These are phyloP conservation scores for Cataglyphis livida DNA, from an alignment of 2,888 invertebrate genomes.

Conservation along the genomic window DNA sequence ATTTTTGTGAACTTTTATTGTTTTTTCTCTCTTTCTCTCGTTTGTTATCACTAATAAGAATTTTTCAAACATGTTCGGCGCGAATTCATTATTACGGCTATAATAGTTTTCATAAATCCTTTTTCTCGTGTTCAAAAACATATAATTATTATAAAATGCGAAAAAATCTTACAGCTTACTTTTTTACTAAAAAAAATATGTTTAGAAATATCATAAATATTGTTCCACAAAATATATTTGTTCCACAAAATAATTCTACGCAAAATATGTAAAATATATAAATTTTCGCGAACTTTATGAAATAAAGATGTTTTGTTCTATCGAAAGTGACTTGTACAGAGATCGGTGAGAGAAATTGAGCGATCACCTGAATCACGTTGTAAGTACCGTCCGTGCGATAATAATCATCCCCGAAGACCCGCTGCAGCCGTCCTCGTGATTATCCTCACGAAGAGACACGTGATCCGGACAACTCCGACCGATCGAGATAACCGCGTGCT, in stretches of 20 bases:
- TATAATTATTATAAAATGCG: background rate
- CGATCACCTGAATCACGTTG: conserved; percentile 51
- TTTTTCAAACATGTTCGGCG: background rate
- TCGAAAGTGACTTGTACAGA: conserved; percentile 33
- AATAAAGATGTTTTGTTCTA: background rate
- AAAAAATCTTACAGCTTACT: background rate
- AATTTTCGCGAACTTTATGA: background rate
- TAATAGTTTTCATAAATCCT: background rate
- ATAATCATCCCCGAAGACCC: conserved; percentile 51
- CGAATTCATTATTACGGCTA: background rate
- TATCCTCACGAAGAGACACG: conserved; percentile 52
- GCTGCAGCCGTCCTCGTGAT: conserved; percentile 52
- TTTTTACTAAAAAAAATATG: background rate
- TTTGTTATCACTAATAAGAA: conserved; percentile 24
- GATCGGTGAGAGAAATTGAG: conserved; percentile 51
- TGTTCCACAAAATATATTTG: background rate
- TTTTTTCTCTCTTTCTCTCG: background rate
- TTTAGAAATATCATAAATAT: background rate
- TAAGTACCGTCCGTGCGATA: conserved; percentile 50
- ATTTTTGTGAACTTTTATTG: conserved; percentile 62
- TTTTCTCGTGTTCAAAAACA: background rate
- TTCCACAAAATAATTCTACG: background rate
- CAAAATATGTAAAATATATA: background rate
- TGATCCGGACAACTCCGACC: conserved; percentile 42
- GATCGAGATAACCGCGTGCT: conserved; percentile 52